These are phyloP conservation scores for Cygnus atratus DNA, from an alignment of 2,113 vertebrate genomes.

Conservation along the genomic window DNA sequence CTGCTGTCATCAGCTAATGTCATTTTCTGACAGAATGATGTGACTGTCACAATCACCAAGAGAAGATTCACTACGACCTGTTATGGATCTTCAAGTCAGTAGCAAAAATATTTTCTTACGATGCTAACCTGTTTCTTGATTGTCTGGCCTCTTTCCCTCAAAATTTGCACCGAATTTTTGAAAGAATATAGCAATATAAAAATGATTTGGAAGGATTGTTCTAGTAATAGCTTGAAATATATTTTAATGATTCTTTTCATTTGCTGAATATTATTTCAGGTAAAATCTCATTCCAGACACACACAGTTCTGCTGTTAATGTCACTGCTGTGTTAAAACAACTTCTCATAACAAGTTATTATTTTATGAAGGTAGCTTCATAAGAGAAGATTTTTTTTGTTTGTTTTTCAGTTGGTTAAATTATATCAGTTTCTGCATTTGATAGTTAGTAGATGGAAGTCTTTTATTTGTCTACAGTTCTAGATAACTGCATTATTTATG, in stretches of 20 bases:
- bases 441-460: constrained; percentile 27
- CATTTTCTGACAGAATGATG: not conserved
- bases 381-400: not conserved
- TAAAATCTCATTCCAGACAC: constrained; percentile 51
- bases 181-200: constrained; percentile 59
- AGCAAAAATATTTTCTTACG: not conserved
- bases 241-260: constrained; percentile 73
- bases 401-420: constrained; percentile 43
- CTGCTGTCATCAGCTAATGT: not conserved
- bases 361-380: constrained; percentile 54
- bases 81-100: not conserved
- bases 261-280: constrained; percentile 64
- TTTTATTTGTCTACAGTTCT: constrained; percentile 63
- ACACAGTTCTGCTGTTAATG: constrained; percentile 59
- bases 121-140: not conserved
- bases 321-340: constrained; percentile 39
- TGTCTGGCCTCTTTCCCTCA: not conserved
- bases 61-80: not conserved
- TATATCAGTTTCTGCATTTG: constrained; percentile 57
- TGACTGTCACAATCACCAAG: accelerated
- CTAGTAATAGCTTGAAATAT: constrained; percentile 48
- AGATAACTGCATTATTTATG: constrained; percentile 48
- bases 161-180: constrained; percentile 53
- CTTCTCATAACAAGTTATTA: constrained; percentile 55
- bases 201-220: constrained; percentile 62